Evolutionary conservation across 2,797 vertebrate species (phyloP), one percentile per base, ranked within the genome.

Genomic region (Aeoliscus strigatus): DNA sequence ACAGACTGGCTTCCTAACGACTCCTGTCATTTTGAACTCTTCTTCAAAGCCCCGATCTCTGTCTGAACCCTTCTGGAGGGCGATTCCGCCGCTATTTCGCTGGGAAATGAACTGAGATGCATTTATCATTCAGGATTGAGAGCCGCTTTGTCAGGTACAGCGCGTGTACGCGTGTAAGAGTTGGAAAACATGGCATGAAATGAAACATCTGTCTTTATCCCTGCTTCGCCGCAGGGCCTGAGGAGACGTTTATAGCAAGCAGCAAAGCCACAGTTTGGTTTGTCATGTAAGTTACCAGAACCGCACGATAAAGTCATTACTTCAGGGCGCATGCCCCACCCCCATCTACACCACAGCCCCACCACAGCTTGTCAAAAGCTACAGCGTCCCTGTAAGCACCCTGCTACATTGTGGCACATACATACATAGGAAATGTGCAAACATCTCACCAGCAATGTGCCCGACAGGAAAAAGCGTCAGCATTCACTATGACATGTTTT

Each of bases 251-350:
- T 84, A 80, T 77, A 73, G 65, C 69, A 53, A 38, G 70, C 66
- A 56, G 59, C 63, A 72, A 79, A 77, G 75, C 75, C 68, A 51
- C 49, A 41, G 62, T 79, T 85, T 76, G 27, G 72, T 83, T 77
- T 86, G 78, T 81, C 79, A 79, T 81, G 81, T 84, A 86, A 80
- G 75, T 78, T 83, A 82, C 66, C 65, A 66, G 61, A 81, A 62
- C 60, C 68, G 66, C 63, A n/a, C n/a, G n/a, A n/a, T n/a, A n/a
- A n/a, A n/a, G 74, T 73, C 78, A 77, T 82, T 82, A 76, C 80
- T 83, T 73, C 66, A 54, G 72, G 27, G 15, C 18, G 31, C 10
- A 23, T 8, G n/a, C 34, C 40, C 30, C n/a, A 7, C 12, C 12
- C 7, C 15, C 9, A 30, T 12, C 11, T 23, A 23, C 21, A 23